phyloP scores from a whole-genome alignment of 2,888 invertebrate genomes.

The Cerastoderma edule region DNA sequence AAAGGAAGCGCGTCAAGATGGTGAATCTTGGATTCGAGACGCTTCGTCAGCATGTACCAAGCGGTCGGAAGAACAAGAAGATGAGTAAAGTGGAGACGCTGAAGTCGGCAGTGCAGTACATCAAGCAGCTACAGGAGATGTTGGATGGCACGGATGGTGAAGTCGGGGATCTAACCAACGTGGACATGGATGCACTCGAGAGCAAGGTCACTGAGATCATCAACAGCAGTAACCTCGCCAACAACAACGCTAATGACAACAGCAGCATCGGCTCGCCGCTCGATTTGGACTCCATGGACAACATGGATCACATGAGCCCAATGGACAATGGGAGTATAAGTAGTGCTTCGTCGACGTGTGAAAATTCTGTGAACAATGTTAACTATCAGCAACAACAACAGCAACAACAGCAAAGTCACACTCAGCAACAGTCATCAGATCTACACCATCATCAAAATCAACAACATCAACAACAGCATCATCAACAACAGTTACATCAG shows the following conservation, averaged over 20 bases:
- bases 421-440: conserved; percentile 12
- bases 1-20: conserved; percentile 96
- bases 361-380: conserved; percentile 10
- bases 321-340: conserved; percentile 11
- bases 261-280: neutral
- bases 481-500: conserved; percentile 10
- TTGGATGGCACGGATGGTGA: conserved; percentile 41
- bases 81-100: conserved; percentile 83
- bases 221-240: conserved; percentile 32
- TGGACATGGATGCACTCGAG: conserved; percentile 51
- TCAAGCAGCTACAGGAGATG: conserved; percentile 75
- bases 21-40: conserved; percentile 82
- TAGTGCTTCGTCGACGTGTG: conserved; percentile 20
- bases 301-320: neutral
- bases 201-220: conserved; percentile 51
- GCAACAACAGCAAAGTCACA: neutral
- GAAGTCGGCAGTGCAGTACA: conserved; percentile 80
- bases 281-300: neutral
- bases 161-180: conserved; percentile 38
- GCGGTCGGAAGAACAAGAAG: conserved; percentile 79
- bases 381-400: conserved; percentile 18
- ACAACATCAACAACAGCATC: conserved; percentile 8
- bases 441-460: conserved; percentile 6
- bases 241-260: conserved; percentile 23
- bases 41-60: conserved; percentile 81